Percentiles rank a stretch among this genome's conserved stretches.
Evolutionary conservation across 2,888 invertebrate genomes (phyloP).

Genomic region (Drosophila algonquin): DNA sequence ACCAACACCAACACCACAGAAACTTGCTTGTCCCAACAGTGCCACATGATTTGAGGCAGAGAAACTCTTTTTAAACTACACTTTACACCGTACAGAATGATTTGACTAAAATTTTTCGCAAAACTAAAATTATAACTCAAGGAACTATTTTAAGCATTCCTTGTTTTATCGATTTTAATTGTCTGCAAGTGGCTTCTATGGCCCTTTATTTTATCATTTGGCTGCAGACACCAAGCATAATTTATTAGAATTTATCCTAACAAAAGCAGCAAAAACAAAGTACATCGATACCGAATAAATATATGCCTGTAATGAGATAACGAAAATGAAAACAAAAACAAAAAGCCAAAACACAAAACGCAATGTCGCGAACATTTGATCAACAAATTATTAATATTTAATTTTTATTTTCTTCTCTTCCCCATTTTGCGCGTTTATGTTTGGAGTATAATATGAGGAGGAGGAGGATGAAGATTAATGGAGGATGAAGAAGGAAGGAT

Average conservation of each 20-base stretch:
- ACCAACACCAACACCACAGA: constrained; percentile 36
- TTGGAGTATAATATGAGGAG: constrained; percentile 60
- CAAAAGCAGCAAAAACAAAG: constrained; percentile 40
- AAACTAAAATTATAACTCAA: constrained; percentile 37
- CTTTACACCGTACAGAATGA: constrained; percentile 32
- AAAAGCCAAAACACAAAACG: constrained; percentile 51
- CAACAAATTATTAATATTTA: constrained; percentile 69
- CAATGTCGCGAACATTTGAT: constrained; percentile 45
- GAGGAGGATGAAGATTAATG: constrained; percentile 59
- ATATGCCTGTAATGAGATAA: constrained; percentile 52
- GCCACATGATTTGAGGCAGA: constrained; percentile 26
- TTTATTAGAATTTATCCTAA: constrained; percentile 54
- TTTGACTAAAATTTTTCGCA: constrained; percentile 52
- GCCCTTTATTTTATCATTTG: constrained; percentile 22
- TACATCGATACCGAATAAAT: constrained; percentile 54
- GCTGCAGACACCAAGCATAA: constrained; percentile 44
- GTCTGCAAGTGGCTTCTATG: constrained; percentile 18
- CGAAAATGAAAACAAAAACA: constrained; percentile 37
- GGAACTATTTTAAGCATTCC: constrained; percentile 51
- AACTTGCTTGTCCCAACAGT: constrained; percentile 56
- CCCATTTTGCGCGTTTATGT: constrained; percentile 77
- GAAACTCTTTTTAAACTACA: constrained; percentile 42
- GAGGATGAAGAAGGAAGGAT: constrained; percentile 54
- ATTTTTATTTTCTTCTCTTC: constrained; percentile 74
- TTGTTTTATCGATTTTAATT: constrained; percentile 36